A percentile compares a stretch with the other conserved stretches of the same genome.
Evolutionary conservation across 2,113 vertebrate genomes (phyloP).

Genomic region (Semnornis frantzii): DNA sequence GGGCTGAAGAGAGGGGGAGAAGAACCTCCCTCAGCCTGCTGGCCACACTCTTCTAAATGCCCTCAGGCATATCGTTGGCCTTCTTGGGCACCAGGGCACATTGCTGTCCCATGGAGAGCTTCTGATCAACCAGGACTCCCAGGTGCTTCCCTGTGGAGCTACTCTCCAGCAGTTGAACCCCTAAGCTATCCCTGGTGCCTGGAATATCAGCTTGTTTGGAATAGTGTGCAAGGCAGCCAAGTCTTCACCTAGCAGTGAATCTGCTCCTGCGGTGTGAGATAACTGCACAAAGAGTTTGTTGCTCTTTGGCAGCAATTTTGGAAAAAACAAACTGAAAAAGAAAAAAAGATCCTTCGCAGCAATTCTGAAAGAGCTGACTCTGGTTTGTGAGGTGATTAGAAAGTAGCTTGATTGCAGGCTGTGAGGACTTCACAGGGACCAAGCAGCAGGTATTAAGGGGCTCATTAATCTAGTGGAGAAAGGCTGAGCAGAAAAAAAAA

Average conservation of each 20-base stretch:
- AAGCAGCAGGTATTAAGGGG: neutral
- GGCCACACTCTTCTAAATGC: no score
- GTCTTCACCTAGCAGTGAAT: neutral
- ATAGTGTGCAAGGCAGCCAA: neutral
- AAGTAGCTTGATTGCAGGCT: neutral
- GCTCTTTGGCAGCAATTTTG: neutral
- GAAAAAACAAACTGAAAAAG: neutral
- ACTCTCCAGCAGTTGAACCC: no score
- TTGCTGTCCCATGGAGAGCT: no score
- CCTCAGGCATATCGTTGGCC: no score
- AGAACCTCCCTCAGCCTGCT: no score
- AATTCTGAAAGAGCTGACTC: neutral
- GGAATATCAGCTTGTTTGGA: neutral
- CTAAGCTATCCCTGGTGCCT: neutral
- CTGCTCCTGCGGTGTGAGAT: neutral
- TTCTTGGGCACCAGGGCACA: no score
- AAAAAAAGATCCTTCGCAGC: neutral
- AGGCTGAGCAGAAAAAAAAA: neutral
- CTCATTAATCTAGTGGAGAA: neutral
- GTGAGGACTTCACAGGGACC: neutral
- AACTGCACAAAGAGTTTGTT: rapidly evolving
- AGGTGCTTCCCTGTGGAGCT: no score
- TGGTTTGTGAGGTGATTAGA: neutral
- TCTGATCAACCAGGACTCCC: no score
- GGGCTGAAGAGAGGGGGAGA: no score